Conservation (phyloP, 2,888 invertebrate species). For the Dendrolimus pini region DNA sequence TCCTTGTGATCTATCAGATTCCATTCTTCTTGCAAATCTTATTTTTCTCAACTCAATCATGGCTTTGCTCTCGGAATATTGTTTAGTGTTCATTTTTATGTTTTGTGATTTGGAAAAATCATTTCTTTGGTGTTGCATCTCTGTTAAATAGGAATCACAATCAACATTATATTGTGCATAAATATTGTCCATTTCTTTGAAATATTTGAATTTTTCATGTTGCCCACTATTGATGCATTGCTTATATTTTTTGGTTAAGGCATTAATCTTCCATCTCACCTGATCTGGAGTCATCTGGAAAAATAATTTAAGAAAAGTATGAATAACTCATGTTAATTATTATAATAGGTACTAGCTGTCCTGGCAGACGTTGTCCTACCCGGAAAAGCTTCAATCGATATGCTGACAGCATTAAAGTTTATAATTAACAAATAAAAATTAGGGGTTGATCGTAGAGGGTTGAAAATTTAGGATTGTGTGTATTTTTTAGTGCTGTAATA, state of each 20-base stretch:
- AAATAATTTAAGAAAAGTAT: background rate
- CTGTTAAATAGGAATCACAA: slow-evolving; percentile 27
- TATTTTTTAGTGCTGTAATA: no score
- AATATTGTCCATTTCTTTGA: slow-evolving; percentile 39
- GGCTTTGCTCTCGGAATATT: slow-evolving; percentile 30
- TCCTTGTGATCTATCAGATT: slow-evolving; percentile 37
- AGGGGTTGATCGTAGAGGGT: no score
- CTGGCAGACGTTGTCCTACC: no score
- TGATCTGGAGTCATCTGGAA: slow-evolving; percentile 42
- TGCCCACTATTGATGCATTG: slow-evolving; percentile 34
- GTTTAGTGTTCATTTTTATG: slow-evolving; percentile 8
- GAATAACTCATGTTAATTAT: background rate
- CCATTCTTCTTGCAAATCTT: slow-evolving; percentile 41
- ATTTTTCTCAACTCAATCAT: slow-evolving; percentile 40
- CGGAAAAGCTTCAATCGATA: no score
- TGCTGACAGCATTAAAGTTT: no score
- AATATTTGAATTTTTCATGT: slow-evolving; percentile 39
- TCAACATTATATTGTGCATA: slow-evolving; percentile 38
- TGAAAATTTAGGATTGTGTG: no score
- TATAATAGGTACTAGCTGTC: background rate
- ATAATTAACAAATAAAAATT: no score
- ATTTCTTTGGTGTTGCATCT: slow-evolving; percentile 26
- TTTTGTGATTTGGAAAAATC: slow-evolving; percentile 7
- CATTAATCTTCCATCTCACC: slow-evolving; percentile 50
- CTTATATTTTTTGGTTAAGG: slow-evolving; percentile 44